Base-by-base conservation (phyloP, 2,888 invertebrate genomes). In the Tinea semifulvella region DNA sequence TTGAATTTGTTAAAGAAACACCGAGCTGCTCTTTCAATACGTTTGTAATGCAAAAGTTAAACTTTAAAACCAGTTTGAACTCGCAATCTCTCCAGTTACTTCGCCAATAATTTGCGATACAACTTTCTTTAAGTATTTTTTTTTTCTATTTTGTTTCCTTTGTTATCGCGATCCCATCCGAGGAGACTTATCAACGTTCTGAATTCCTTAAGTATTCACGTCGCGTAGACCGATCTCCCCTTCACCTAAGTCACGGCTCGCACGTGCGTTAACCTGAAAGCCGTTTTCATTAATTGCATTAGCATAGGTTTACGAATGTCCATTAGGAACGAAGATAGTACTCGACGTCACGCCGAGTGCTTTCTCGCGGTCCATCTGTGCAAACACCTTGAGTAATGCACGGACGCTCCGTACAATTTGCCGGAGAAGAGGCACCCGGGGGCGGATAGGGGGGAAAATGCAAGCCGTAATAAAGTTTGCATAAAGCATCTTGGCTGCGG, bases 401-500 rank as follows among this genome's bases (percentile, higher is more conserved):
- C 65, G 65, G 65, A 63, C 71, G 70, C 67, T 68, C 63, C 68
- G 67, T 66, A 68, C 71, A 67, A 67, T 67, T 65, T 63, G 61
- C 64, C 50, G 53, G 51, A 49, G 52, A 61, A 60, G 57, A 58
- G 52, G 51, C 52, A 51, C 28, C 14, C 42, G 45, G 56, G 50
- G 56, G 50, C 54, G 43, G 46, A 28, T 46, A 49, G 51, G 42
- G 17, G 56, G 58, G 56, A 56, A 56, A 65, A 56, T 66, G 69
- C 71, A 68, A 66, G 65, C 64, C 56, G 66, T 76, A 77, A 76
- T 76, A 77, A 76, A 76, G 74, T 79, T 76, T 76, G 74, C 74
- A 74, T 65, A 72, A 69, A 72, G 69, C 66, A 56, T 61, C 71
- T 73, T 67, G 64, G 65, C 58, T 62, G 64, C 60, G 63, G 62